Evolutionary conservation across 2,797 vertebrate genomes (phyloP).

Genomic region (Pyrocephalus nanus): DNA sequence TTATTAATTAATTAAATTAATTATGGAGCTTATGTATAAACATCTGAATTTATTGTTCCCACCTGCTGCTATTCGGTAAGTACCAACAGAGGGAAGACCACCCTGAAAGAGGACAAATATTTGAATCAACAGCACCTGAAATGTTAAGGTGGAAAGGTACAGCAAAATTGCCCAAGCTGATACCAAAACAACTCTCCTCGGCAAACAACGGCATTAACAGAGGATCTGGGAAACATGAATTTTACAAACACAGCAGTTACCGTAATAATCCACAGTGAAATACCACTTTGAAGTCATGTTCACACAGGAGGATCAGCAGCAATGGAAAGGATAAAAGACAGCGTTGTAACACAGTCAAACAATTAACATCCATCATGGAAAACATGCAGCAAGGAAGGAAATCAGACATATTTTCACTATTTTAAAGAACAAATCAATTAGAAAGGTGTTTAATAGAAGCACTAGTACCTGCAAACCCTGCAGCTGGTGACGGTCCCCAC

Average conservation of each 20-base stretch:
- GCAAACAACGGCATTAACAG: not conserved
- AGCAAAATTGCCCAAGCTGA: not conserved
- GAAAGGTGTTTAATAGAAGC: not conserved
- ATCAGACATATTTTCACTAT: not conserved
- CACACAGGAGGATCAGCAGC: not conserved
- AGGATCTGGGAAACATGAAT: not conserved
- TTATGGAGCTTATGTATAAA: not conserved
- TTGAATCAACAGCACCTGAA: not conserved
- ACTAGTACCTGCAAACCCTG: not conserved
- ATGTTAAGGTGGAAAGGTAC: not conserved
- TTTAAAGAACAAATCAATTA: not conserved
- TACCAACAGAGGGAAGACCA: not conserved
- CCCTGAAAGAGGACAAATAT: not conserved
- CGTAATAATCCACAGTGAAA: not conserved
- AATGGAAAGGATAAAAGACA: not conserved
- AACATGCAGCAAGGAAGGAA: not conserved
- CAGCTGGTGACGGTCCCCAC: not conserved
- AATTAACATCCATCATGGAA: not conserved
- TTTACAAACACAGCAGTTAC: not conserved
- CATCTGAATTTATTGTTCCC: not conserved
- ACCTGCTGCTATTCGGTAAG: not conserved
- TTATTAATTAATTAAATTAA: not conserved
- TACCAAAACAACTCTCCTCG: not conserved
- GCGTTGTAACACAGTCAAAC: rapidly evolving
- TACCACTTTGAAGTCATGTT: not conserved